These are phyloP conservation scores for Oreocharis arfaki DNA, from an alignment of 2,113 vertebrate genomes.

Conservation along the genomic window DNA sequence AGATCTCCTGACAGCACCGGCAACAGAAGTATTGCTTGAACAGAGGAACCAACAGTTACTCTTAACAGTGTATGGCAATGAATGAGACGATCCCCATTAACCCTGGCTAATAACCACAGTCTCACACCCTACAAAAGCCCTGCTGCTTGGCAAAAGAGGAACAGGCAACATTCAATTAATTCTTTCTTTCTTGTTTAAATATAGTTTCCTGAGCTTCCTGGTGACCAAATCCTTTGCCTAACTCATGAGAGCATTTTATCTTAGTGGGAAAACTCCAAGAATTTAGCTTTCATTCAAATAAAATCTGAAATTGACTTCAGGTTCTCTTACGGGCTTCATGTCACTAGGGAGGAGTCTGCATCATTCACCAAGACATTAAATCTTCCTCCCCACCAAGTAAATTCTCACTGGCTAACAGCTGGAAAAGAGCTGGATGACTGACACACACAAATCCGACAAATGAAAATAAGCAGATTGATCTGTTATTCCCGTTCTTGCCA, in stretches of 20 bases:
- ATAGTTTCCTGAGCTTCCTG: neutral
- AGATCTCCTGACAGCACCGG: neutral
- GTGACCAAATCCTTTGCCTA: neutral
- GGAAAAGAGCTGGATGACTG: neutral
- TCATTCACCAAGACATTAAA: neutral
- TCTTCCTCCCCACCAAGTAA: neutral
- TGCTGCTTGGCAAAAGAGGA: neutral
- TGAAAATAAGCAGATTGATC: neutral
- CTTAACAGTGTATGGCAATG: neutral
- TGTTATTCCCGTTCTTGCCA: constrained; percentile 74
- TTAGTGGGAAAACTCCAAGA: neutral
- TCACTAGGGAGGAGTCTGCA: neutral
- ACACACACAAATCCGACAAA: neutral
- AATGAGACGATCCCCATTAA: constrained; percentile 6
- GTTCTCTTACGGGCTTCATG: neutral
- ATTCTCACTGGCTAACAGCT: neutral
- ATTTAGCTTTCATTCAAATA: neutral
- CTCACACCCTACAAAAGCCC: neutral
- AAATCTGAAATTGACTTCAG: neutral
- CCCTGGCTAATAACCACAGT: neutral
- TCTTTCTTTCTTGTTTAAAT: neutral
- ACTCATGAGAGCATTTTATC: neutral
- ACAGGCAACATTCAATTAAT: neutral
- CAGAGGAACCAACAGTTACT: neutral
- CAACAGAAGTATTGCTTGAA: neutral